Base-by-base conservation (phyloP, 2,888 invertebrate genomes). In the Euproctis similis region DNA sequence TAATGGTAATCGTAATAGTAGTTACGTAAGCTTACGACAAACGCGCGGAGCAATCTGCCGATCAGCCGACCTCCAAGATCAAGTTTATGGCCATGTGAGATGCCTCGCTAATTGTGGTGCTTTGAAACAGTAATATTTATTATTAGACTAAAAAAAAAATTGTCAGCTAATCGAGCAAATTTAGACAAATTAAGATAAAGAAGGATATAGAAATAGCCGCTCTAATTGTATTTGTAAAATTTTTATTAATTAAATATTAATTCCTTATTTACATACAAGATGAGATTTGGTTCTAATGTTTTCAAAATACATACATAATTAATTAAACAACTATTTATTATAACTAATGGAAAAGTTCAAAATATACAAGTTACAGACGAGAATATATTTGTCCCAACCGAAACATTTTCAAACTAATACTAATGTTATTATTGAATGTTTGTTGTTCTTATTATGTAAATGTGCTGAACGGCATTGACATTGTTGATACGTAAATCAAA, bases 41-140 rank as follows among this genome's bases (percentile, higher is more conserved):
- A 45, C 42, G 31, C 39, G 42, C 26, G 21, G n/a, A 29, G 21
- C 30, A 36, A 41, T 51, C 45, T 36, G 39, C 30, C 42, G 48
- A 51, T 41, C 42, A 25, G 36, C 12, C 30, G 40, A 47, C 34
- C 34, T 38, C 31, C 36, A 19, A 12, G 6, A 28, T 29, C 42
- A 49, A 46, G 50, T 49, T 39, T 39, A 49, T 22, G 50, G 46
- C 46, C 53, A 49, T 50, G 49, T 34, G 49, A 46, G 24, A n/a
- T 26, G 18, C 18, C 31, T 39, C 36, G 42, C 30, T 50, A 46
- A 46, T 39, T 14, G 23, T 4, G 14, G 14, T 14, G 6, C 14
- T 4, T 14, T 4, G 6, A 14, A 14, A 14, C 6, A 14, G 14
- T 14, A 14, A 34, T 34, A 46, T 34, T 30, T 38, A 38, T 34